A percentile compares a stretch with the other conserved stretches of the same genome.
Conservation (phyloP, 1,140 invertebrate genomes). For the Pseudomyrmex pallidus region DNA sequence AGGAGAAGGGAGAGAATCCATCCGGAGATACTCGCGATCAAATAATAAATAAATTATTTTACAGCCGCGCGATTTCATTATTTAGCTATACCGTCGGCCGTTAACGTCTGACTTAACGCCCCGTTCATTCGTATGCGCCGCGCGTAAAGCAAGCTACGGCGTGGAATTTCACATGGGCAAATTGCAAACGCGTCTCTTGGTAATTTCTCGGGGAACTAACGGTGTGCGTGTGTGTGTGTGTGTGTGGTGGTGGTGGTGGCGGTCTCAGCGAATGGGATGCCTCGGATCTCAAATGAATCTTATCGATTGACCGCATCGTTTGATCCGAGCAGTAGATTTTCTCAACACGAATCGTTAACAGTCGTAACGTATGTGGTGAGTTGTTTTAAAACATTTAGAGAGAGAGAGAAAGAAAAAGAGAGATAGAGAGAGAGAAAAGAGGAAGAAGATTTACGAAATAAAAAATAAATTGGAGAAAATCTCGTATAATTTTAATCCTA, state of each 20-base stretch:
- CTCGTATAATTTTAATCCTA: background rate
- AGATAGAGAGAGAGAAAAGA: no score
- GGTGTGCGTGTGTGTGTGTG: no score
- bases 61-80: conserved; percentile 75
- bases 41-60: conserved; percentile 81
- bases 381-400: no score
- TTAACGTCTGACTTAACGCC: conserved; percentile 75
- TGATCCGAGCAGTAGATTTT: background rate
- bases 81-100: conserved; percentile 73
- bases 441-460: no score
- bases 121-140: conserved; percentile 59
- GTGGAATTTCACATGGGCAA: conserved; percentile 62
- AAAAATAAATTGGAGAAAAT: background rate
- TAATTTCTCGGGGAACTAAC: conserved; percentile 41
- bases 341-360: background rate
- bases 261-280: background rate
- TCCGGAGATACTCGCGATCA: conserved; percentile 42
- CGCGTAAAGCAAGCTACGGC: conserved; percentile 36
- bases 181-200: conserved; percentile 3
- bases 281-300: conserved; percentile 14
- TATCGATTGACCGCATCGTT: conserved; percentile 11
- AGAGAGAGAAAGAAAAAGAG: no score
- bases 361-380: background rate
- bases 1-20: background rate
- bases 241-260: background rate